Evolutionary conservation across 1,140 invertebrate species (phyloP).

Genomic region (Neuroterus valhalla): DNA sequence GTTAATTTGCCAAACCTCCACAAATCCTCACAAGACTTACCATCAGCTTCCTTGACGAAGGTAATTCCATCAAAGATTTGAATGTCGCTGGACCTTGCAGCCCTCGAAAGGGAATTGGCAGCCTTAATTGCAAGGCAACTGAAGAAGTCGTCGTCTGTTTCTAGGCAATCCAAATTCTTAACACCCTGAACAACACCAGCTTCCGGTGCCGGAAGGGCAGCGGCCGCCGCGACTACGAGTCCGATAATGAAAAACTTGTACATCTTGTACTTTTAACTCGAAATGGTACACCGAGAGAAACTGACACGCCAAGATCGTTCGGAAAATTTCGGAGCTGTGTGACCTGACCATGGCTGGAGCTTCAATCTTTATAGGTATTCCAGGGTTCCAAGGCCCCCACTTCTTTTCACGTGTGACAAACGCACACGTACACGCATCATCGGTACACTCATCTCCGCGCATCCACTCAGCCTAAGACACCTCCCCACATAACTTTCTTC

Average conservation of each 20-base stretch:
- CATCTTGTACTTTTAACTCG: conserved; percentile 52
- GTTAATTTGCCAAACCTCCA: background rate
- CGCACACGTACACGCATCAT: conserved; percentile 50
- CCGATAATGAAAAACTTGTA: conserved; percentile 62
- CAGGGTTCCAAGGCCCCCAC: conserved; percentile 54
- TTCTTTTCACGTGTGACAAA: conserved; percentile 49
- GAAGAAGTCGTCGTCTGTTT: conserved; percentile 72
- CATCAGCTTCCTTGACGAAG: conserved; percentile 73
- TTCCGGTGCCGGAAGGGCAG: conserved; percentile 60
- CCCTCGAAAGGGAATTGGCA: conserved; percentile 75
- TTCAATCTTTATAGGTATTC: conserved; percentile 73
- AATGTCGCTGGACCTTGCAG: conserved; percentile 77
- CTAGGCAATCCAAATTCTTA: conserved; percentile 62
- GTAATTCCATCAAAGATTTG: conserved; percentile 77
- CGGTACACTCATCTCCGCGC: conserved; percentile 48
- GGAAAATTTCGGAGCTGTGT: conserved; percentile 72
- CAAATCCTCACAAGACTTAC: conserved; percentile 55
- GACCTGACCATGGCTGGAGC: conserved; percentile 66
- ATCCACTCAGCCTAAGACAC: conserved; percentile 27
- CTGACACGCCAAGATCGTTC: conserved; percentile 44
- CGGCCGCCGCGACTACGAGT: conserved; percentile 60
- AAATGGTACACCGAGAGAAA: conserved; percentile 37
- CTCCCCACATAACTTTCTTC: conserved; percentile 64
- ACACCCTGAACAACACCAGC: conserved; percentile 23
- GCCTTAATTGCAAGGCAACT: conserved; percentile 79